phyloP scores from a whole-genome alignment of 2,113 vertebrate genomes.

The Etia nguti region DNA sequence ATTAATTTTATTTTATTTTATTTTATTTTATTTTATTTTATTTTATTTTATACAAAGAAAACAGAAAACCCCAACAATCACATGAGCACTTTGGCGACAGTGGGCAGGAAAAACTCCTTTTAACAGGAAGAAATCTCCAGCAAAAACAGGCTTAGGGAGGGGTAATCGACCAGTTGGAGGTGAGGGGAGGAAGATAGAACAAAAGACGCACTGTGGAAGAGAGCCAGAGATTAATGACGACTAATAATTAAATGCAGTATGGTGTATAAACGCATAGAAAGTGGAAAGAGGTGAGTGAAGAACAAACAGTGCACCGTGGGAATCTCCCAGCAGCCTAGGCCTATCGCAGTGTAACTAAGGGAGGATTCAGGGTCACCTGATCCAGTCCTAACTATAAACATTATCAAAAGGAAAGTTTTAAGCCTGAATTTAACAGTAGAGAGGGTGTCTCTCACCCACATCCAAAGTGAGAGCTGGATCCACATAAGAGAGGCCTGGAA shows the following conservation, averaged over 20 bases:
- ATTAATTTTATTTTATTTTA: background rate
- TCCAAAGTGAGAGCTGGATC: background rate
- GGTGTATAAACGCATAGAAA: background rate
- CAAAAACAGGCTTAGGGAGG: too few species aligned
- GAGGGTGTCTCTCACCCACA: background rate
- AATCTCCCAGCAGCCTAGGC: background rate
- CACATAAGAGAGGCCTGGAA: background rate
- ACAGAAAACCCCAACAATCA: background rate
- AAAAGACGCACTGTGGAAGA: accelerated
- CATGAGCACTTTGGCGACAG: too few species aligned
- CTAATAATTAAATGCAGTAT: background rate
- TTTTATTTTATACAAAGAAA: background rate
- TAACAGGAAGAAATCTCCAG: too few species aligned
- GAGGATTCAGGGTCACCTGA: background rate
- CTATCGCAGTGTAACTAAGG: background rate
- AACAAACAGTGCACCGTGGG: background rate
- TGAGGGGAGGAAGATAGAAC: background rate
- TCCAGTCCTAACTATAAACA: background rate
- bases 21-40: too few species aligned
- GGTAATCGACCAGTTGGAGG: background rate
- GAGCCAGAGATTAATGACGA: background rate
- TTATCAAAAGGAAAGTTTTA: background rate
- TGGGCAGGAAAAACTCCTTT: too few species aligned
- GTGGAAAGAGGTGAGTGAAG: accelerated
- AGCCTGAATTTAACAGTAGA: background rate